These are phyloP conservation scores for Heterocephalus glaber DNA, from an alignment of 2,113 vertebrate genomes.

Conservation along the genomic window DNA sequence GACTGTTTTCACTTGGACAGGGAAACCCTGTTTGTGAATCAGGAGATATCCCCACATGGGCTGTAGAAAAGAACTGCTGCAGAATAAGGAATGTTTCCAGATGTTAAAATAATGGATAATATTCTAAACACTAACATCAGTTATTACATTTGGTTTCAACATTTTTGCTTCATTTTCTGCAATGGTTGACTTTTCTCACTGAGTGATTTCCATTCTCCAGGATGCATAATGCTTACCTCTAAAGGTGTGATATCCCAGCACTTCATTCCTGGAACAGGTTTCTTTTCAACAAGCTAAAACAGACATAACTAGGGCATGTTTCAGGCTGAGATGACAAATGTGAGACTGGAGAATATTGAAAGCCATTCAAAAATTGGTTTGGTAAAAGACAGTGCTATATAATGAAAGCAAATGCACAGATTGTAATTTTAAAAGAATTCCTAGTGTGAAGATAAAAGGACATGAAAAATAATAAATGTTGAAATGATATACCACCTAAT, in stretches of 20 bases:
- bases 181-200: conserved; percentile 66
- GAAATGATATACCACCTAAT: conserved; percentile 94
- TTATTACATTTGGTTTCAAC: conserved; percentile 82
- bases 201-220: conserved; percentile 78
- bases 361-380: conserved; percentile 81
- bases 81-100: conserved; percentile 85
- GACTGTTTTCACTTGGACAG: not conserved
- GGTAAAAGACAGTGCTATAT: conserved; percentile 84
- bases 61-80: not conserved
- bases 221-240: conserved; percentile 82
- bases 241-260: conserved; percentile 79
- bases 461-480: conserved; percentile 93
- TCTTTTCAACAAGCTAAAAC: conserved; percentile 87
- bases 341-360: conserved; percentile 87
- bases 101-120: conserved; percentile 85
- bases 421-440: conserved; percentile 89
- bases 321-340: conserved; percentile 85
- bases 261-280: conserved; percentile 83
- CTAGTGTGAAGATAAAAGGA: conserved; percentile 88
- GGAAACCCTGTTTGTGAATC: conserved; percentile 9
- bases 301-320: conserved; percentile 85
- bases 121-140: conserved; percentile 79
- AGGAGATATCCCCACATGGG: not conserved
- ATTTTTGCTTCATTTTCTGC: conserved; percentile 78
- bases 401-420: conserved; percentile 86